Conservation (phyloP, 2,888 invertebrate genomes). For the Thecocarcelia acutangulata region DNA sequence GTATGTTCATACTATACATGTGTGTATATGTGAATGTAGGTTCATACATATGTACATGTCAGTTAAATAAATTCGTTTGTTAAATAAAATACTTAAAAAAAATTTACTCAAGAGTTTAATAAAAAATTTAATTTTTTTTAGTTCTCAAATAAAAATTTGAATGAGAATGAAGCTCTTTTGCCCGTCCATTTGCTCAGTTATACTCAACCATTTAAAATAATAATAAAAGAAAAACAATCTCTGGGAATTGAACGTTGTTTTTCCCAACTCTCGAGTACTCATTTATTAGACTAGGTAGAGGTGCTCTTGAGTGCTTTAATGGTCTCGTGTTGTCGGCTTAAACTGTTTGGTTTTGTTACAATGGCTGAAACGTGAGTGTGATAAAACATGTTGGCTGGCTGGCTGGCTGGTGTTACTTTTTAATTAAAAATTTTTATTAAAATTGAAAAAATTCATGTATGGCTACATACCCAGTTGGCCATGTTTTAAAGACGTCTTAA, state of each 20-base stretch:
- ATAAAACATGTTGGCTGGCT: constrained; percentile 41
- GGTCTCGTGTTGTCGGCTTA: constrained; percentile 15
- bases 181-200: constrained; percentile 13
- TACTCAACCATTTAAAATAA: constrained; percentile 27
- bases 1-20: not conserved
- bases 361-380: constrained; percentile 40
- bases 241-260: not conserved
- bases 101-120: constrained; percentile 18
- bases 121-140: not conserved
- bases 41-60: not conserved
- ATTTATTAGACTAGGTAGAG: not conserved
- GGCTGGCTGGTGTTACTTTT: constrained; percentile 24
- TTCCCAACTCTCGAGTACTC: not conserved
- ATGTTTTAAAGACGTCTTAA: too few species aligned
- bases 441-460: not conserved
- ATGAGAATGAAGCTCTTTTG: constrained; percentile 46
- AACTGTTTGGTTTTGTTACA: not conserved
- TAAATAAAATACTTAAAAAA: not conserved
- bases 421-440: not conserved
- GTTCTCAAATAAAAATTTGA: constrained; percentile 12
- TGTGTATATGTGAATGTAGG: not conserved
- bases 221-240: constrained; percentile 6
- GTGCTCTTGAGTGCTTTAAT: constrained; percentile 41
- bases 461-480: too few species aligned
- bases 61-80: not conserved